Conservation (phyloP, 2,113 vertebrate species). For the Etheostoma spectabile region DNA sequence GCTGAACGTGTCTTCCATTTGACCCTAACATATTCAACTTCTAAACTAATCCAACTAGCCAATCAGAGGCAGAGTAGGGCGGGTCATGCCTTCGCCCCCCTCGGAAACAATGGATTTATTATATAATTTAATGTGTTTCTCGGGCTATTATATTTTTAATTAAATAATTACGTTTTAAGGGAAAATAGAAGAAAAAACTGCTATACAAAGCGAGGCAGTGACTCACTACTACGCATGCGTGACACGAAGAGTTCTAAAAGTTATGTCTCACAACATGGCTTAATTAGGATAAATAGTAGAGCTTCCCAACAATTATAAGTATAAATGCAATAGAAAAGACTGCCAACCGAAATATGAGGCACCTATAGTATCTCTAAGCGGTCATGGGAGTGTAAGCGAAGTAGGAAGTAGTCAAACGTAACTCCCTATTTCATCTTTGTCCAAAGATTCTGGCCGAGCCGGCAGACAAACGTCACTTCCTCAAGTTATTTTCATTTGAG, state of each 20-base stretch:
- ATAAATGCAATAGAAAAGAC: not conserved
- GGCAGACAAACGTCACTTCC: constrained; percentile 77
- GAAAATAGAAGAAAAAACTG: too few relatives aligned
- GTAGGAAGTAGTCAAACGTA: constrained; percentile 39
- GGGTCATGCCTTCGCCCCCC: too few relatives aligned
- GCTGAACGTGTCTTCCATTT: too few relatives aligned
- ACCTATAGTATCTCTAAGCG: too few relatives aligned
- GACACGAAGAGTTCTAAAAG: not conserved
- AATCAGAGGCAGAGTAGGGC: too few relatives aligned
- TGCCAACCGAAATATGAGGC: not conserved
- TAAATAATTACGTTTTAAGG: too few relatives aligned
- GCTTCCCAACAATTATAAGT: not conserved
- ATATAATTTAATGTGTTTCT: too few relatives aligned
- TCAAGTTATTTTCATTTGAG: constrained; percentile 72
- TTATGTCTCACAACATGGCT: not conserved
- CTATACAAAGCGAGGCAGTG: not conserved
- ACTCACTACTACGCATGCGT: constrained; percentile 12
- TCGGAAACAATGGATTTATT: too few relatives aligned
- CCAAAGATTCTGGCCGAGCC: constrained; percentile 36
- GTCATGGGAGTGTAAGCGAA: not conserved
- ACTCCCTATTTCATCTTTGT: constrained; percentile 21
- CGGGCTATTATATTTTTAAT: too few relatives aligned
- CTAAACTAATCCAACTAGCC: too few relatives aligned
- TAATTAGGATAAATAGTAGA: not conserved
- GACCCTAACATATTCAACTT: too few relatives aligned